Evolutionary conservation across 2,797 vertebrate genomes (phyloP), one percentile per base, ranked within the genome.

Genomic region (Coranthus polyacanthus): DNA sequence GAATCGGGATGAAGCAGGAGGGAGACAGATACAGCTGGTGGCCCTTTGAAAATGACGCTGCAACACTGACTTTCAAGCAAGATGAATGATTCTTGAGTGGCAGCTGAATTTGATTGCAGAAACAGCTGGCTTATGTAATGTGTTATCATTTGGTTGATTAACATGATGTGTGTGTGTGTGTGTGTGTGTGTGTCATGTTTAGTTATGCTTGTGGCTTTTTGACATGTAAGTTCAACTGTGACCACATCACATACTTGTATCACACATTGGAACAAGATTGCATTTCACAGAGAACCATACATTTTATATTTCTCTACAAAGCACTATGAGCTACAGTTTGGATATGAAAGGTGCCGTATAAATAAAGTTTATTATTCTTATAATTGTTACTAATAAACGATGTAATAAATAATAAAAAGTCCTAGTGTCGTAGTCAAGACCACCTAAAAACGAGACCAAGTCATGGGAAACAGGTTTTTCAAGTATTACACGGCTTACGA

Each of bases 11-110:
- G 65, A 53, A 63, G 26, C 38, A 53, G 51, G 37, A 68, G 47
- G 26, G 43, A 74, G 54, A 68, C 78, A 45, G 20, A 78, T 71
- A n/a, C 66, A 77, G 44, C 57, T 78, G 67, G 81, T 59, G 43
- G 74, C 37, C 42, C 2, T 16, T 55, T 47, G 42, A 77, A 83
- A 79, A 80, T 11, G 47, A 76, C 26, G 36, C 60, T 42, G 72
- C 80, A 74, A 70, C 68, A 66, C 78, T 78, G 47, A 64, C 67
- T 78, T 78, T 65, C 55, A 68, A 72, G 51, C 64, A 36, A 68
- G 50, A 79, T 66, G 47, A 79, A 69, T 55, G 73, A 76, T 22
- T 61, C 39, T 29, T 61, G 58, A 74, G 57, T 59, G 57, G 39
- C n/a, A 2, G 22, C 56, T 61, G 17, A 61, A 79, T 73, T 67